Evolutionary conservation across 1,140 invertebrate genomes (phyloP), one percentile per base, ranked within the genome.

Genomic region (Asobara japonica): DNA sequence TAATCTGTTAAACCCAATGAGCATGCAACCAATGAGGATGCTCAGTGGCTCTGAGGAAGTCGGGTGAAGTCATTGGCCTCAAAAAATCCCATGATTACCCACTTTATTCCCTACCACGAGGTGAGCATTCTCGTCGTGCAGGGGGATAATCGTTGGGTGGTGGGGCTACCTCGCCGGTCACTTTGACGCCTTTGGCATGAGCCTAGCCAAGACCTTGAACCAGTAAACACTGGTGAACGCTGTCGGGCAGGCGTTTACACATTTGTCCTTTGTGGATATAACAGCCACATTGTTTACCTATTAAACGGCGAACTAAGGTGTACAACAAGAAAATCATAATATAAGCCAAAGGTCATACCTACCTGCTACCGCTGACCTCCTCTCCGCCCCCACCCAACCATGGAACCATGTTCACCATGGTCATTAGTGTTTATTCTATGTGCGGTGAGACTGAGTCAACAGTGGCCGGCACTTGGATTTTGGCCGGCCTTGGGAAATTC

Each of bases 171-270:
- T 45, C 61, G 62, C 36, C 38, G 48, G 61, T 48, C 70, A 72
- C 62, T 66, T 72, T 22, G 36, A 22, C 30, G 48, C 5, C 45
- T 72, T 72, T 33, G 62, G 48, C 45, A 66, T 72, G 18, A 65
- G 66, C 45, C 65, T 66, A 64, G 64, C 62, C 70, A 13, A 66
- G 70, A 72, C 70, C 70, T 72, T 72, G 70, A 72, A 30, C 36
- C 45, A 36, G 51, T 22, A 25, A 66, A 72, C 70, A 60, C 45
- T 7, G 33, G 22, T 25, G 7, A 27, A 20, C 16, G 8, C 33
- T 45, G 31, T 33, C 11, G 20, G 3, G 45, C 38, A 67, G 25
- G 29, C 29, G 65, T 67, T 36, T 45, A 31, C n/a, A n/a, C 25
- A 18, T 48, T 16, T 16, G 7, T 13, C n/a, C 31, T 18, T 65